Evolutionary conservation across 2,888 invertebrate genomes (phyloP), one percentile per base, ranked within the genome.

Genomic region (Hoplodrina blanda): DNA sequence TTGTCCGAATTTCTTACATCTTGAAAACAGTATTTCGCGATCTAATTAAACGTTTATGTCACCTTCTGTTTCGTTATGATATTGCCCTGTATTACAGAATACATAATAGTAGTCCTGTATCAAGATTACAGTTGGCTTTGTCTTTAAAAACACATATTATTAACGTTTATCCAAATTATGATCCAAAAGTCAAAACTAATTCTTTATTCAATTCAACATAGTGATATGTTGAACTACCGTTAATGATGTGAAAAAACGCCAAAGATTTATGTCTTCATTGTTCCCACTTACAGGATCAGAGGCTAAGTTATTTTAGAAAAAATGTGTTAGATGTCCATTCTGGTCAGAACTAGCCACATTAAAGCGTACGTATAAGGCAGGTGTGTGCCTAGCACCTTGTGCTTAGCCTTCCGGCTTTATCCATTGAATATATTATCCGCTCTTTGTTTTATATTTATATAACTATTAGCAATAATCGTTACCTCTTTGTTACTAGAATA

Each of bases 381-480:
- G 93, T 95, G 95, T 81, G 73, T 81, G 77, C 68, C 84, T 85
- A 89, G 85, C 94, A 95, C 94, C 94, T 95, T 95, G 93, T 91
- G 88, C 84, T 82, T 86, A 88, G 87, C 89, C 93, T 94, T 94
- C 93, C 92, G 91, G 90, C 90, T 91, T 85, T 90, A 89, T 90
- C 85, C 83, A 87, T 85, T 88, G 90, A 92, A 92, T 93, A 89
- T 90, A 90, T 91, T 90, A 92, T 92, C 88, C 84, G 88, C 86
- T 90, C 87, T 88, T 91, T 91, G 89, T 92, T 86, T 86, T 82
- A 83, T 82, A 81, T 78, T 69, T 85, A 80, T 77, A 77, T 85
- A 80, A 83, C 76, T 76, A 81, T 80, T 80, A 80, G 73, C 74
- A 78, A 69, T 73, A 67, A 73, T 61, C 73, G 56, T 50, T 37